A percentile compares a stretch with the other conserved stretches of the same genome.
Evolutionary conservation across 2,888 invertebrate genomes (phyloP).

Genomic region (Zaprionus lineosus): DNA sequence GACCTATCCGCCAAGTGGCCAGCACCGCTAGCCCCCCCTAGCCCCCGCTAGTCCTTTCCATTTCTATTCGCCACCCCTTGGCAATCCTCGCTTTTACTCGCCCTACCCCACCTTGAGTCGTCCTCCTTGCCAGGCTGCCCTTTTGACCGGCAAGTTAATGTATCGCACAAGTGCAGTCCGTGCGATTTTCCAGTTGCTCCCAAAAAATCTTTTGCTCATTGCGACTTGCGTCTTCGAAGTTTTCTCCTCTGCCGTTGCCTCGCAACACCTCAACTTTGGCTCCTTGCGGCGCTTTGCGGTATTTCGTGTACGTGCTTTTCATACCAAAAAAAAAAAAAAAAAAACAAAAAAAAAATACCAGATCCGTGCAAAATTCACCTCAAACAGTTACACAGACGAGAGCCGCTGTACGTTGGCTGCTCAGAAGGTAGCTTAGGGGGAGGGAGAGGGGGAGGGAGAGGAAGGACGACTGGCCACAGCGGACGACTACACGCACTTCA

Average conservation of each 20-base stretch:
- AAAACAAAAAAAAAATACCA: no score
- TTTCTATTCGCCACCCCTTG: neutral
- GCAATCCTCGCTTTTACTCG: neutral
- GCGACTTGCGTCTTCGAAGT: conserved; percentile 44
- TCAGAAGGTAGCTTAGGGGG: neutral
- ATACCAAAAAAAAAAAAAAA: conserved; percentile 55
- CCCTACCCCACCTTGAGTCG: no score
- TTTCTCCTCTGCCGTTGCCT: conserved; percentile 9
- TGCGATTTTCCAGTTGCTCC: conserved; percentile 33
- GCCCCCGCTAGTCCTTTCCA: neutral
- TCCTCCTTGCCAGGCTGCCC: neutral
- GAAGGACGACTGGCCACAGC: neutral
- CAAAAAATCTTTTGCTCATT: conserved; percentile 38
- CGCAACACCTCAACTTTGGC: conserved; percentile 5
- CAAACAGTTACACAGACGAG: conserved; percentile 31
- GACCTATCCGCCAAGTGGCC: conserved; percentile 43
- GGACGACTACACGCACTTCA: conserved; percentile 56
- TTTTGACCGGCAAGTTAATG: conserved; percentile 6
- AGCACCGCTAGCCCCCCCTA: neutral
- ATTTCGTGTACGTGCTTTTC: conserved; percentile 67
- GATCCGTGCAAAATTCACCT: conserved; percentile 57
- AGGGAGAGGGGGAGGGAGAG: neutral
- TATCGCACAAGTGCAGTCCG: conserved; percentile 37
- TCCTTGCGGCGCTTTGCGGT: conserved; percentile 57
- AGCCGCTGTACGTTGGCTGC: neutral